Base-by-base conservation (phyloP, 2,888 invertebrate species). In the Hanleya hanleyi region DNA sequence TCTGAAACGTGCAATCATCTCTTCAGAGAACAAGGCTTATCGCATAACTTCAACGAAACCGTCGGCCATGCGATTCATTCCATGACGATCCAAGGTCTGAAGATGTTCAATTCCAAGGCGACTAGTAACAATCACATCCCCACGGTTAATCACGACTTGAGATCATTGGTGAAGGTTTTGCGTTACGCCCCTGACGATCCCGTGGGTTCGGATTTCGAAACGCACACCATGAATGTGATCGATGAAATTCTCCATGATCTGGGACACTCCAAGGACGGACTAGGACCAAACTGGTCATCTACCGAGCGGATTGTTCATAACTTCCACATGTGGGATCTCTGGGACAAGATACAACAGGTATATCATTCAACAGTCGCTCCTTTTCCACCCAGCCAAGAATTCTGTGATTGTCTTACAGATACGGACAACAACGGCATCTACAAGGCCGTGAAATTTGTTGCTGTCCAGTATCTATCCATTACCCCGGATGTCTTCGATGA, bases 311-410 rank as follows among this genome's bases (percentile, higher is more conserved):
- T 86, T 12, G 86, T 80, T 1, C 86, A 86, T 57, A 74, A 78
- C 12, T 85, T 86, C 74, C 86, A 86, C 69, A 86, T 86, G 86
- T 79, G 78, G 81, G 86, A 86, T 64, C 72, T 86, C 35, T 79
- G 74, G 77, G 74, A 32, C 38, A 65, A 50, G 32, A 74, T 83
- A 41, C 72, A 74, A 62, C 65, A 67, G 33, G 66, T 72, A 29
- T 76, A 77, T 5, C 77, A 77, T 77, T 49, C 70, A 9, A 70
- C 74, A 7, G 76, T 80, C 12, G 67, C 69, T 35, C 61, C 69
- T 1, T 73, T 70, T 38, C 76, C 76, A 15, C 84, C 83, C 0
- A 64, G 71, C 7, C 73, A 79, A 32, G 75, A 81, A 0, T 64
- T 81, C 0, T 86, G 85, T 57, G 65, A 71, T 5, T 86, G 86